Conservation (phyloP, 2,888 invertebrate species). For the Embidobia sp. region DNA sequence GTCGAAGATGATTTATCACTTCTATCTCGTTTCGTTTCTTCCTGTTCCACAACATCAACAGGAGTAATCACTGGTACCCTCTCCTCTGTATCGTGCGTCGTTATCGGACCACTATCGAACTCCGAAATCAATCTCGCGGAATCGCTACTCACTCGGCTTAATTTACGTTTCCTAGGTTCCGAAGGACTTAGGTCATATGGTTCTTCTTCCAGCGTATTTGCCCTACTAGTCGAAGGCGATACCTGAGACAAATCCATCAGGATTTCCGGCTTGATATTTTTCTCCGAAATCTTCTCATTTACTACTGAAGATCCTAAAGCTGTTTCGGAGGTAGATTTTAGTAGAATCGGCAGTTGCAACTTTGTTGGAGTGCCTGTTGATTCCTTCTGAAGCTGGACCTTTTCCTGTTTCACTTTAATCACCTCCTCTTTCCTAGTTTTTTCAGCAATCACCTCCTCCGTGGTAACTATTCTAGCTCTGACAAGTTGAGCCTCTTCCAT, state of each 20-base stretch:
- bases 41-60: constrained; percentile 1
- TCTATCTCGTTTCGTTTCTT: constrained; percentile 10
- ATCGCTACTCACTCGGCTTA: constrained; percentile 68
- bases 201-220: constrained; percentile 79
- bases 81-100: constrained; percentile 3
- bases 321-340: constrained; percentile 74
- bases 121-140: constrained; percentile 42
- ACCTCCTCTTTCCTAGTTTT: constrained; percentile 52
- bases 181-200: constrained; percentile 76
- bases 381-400: constrained; percentile 24
- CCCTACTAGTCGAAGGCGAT: constrained; percentile 79
- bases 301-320: constrained; percentile 61
- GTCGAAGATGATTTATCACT: constrained; percentile 32
- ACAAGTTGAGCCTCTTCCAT: constrained; percentile 73
- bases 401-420: constrained; percentile 28
- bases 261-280: constrained; percentile 81
- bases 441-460: constrained; percentile 79
- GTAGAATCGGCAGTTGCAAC: constrained; percentile 43
- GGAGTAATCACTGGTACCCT: constrained; percentile 4
- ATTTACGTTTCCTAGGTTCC: constrained; percentile 77
- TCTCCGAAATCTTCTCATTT: constrained; percentile 75
- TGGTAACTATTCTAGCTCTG: constrained; percentile 73
- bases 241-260: constrained; percentile 79
- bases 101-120: constrained; percentile 13
- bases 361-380: constrained; percentile 9